phyloP scores from a whole-genome alignment of 2,888 invertebrate species.

The Zeuzera pyrina region DNA sequence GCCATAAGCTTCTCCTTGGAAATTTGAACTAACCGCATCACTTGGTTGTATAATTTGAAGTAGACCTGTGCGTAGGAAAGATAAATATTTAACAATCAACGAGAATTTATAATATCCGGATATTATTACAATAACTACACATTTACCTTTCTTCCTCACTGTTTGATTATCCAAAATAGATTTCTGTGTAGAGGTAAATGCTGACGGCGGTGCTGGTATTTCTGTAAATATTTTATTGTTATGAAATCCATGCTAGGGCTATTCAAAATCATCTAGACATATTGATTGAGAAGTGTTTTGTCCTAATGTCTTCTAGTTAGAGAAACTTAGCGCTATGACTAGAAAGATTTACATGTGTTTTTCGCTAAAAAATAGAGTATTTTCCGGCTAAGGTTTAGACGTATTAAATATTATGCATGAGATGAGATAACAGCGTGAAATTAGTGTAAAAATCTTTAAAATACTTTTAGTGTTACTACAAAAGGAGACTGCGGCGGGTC shows the following conservation, averaged over 20 bases:
- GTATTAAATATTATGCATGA: too few species aligned
- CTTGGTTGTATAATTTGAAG: slow-evolving; percentile 41
- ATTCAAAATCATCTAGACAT: too few species aligned
- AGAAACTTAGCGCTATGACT: too few species aligned
- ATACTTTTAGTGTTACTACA: too few species aligned
- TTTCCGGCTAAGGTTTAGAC: too few species aligned
- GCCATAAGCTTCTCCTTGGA: slow-evolving; percentile 59
- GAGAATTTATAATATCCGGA: not conserved
- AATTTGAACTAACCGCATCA: slow-evolving; percentile 61
- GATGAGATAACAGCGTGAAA: too few species aligned
- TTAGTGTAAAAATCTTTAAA: too few species aligned
- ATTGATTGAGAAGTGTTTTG: too few species aligned
- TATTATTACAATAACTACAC: not conserved
- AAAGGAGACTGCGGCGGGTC: too few species aligned
- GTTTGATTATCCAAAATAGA: slow-evolving; percentile 59
- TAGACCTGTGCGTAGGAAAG: slow-evolving; percentile 35
- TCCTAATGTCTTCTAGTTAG: too few species aligned
- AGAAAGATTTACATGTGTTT: too few species aligned
- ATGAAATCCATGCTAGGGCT: not conserved
- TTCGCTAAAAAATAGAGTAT: too few species aligned
- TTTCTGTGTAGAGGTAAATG: slow-evolving; percentile 74
- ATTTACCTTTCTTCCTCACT: slow-evolving; percentile 56
- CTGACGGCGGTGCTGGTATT: slow-evolving; percentile 87
- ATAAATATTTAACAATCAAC: slow-evolving; percentile 1
- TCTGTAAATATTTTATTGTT: slow-evolving; percentile 66